phyloP scores from a whole-genome alignment of 1,140 invertebrate species.

The Acromyrmex charruanus region DNA sequence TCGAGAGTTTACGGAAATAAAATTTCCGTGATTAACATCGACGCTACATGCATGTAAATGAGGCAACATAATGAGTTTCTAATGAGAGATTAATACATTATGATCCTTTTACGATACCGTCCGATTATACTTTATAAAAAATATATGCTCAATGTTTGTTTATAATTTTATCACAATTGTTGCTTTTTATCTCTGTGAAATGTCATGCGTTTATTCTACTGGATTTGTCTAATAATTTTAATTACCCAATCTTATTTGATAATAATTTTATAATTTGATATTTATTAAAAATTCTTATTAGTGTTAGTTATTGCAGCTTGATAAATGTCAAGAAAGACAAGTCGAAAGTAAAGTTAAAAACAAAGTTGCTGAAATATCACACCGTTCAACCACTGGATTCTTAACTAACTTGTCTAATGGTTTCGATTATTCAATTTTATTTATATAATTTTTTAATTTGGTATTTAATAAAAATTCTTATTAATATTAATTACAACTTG shows the following conservation, averaged over 20 bases:
- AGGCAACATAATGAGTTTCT: slow-evolving; percentile 10
- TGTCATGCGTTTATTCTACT: background rate
- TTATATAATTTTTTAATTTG: background rate
- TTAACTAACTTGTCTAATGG: background rate
- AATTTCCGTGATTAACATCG: slow-evolving; percentile 42
- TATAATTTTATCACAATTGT: background rate
- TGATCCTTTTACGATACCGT: background rate
- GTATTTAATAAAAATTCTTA: background rate
- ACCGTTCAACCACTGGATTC: background rate
- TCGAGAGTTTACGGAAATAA: slow-evolving; percentile 41
- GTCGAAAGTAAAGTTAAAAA: background rate
- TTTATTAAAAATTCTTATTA: background rate
- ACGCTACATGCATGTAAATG: slow-evolving; percentile 7
- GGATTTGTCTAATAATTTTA: background rate
- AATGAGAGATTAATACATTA: slow-evolving; percentile 36
- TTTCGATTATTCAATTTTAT: background rate
- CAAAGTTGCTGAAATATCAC: background rate
- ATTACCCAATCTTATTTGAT: background rate
- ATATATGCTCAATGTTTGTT: background rate
- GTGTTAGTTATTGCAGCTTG: background rate
- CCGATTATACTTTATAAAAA: slow-evolving; percentile 6
- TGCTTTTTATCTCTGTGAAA: slow-evolving; percentile 2
- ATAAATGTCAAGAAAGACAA: background rate
- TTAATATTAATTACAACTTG: background rate
- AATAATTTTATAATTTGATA: background rate